Base-by-base conservation (phyloP, 2,113 vertebrate genomes). In the Cinclus cinclus region DNA sequence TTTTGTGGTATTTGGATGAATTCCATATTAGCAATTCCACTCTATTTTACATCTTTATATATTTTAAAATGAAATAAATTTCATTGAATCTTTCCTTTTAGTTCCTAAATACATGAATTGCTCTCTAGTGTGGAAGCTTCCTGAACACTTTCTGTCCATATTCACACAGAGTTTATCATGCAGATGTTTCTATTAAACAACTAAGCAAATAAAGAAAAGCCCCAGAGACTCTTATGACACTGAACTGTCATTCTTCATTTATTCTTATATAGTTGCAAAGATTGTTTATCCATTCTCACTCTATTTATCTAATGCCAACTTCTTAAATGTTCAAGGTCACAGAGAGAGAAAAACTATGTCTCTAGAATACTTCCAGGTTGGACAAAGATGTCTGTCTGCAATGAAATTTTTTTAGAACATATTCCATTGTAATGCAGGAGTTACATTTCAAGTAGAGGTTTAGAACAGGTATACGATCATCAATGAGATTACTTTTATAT, bases 211-310 rank as follows among this genome's bases (percentile, higher is more conserved):
- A 79, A 94, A 96, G 85, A 96, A 92, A 69, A 93, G 71, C 59
- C 79, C 75, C 55, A 89, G 87, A 93, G 94, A 90, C 73, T 79
- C 22, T 46, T 91, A 59, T 94, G 93, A 94, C 85, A 90, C 68
- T 93, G 70, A 97, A 96, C 70, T 89, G 83, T 65, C 68, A 89
- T 76, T 88, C 92, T 95, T 97, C 64, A 93, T 97, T 96, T 98
- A 59, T 91, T 95, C 37, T 67, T 94, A 82, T 89, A 94, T 95
- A 96, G 96, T 96, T 97, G 81, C 25, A 74, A 88, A 95, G 14
- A 83, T 84, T 86, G 41, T 95, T 97, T 96, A 95, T 94, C 74
- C 39, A 87, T 95, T 96, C 88, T 94, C 97, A 39, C 58, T 92
- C 87, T 79, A 68, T 95, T 96, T 86, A 89, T 89, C 85, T 92